Evolutionary conservation across 2,797 vertebrate species (phyloP), one percentile per base, ranked within the genome.

Genomic region (Xenentodon cancila): DNA sequence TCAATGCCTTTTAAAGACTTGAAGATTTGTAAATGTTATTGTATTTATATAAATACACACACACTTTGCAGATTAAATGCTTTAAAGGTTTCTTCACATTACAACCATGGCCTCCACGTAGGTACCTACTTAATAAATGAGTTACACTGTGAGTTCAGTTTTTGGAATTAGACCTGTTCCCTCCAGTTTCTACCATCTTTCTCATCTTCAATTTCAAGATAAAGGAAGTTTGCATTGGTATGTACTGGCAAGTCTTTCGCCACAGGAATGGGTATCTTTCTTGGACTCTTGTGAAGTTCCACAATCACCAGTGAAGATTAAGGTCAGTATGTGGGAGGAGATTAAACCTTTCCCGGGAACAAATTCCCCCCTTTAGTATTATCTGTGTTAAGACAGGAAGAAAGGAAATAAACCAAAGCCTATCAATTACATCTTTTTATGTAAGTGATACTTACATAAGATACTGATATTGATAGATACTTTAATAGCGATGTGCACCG

Each of bases 341-440:
- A 87, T 80, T 77, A 80, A 46, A 57, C 45, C 18, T 34, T 71
- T 81, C 49, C 40, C 53, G 84, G 66, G 62, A 80, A 64, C 54
- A 74, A 62, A 50, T 47, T 66, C 17, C 55, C 19, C 37, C 19
- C 5, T 64, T 60, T 67, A 17, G 44, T 64, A 17, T 57, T 42
- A 51, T 49, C 44, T 32, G 5, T 16, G 6, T 56, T 9, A 58
- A 58, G 53, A 62, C 27, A 40, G 11, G 19, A 25, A 16, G n/a
- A 53, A 18, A 53, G 17, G 47, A 20, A 47, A 30, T 7, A 42
- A 60, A 40, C 2, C 6, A 47, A 53, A 8, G n/a, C 20, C 53
- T 4, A 37, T 64, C 18, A 19, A 54, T 67, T 50, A 1, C 47
- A n/a, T 42, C 7, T 50, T 50, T 49, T 52, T 21, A 5, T 37